Base-by-base conservation (phyloP, 2,113 vertebrate species). In the Onychorhynchus coronatus region DNA sequence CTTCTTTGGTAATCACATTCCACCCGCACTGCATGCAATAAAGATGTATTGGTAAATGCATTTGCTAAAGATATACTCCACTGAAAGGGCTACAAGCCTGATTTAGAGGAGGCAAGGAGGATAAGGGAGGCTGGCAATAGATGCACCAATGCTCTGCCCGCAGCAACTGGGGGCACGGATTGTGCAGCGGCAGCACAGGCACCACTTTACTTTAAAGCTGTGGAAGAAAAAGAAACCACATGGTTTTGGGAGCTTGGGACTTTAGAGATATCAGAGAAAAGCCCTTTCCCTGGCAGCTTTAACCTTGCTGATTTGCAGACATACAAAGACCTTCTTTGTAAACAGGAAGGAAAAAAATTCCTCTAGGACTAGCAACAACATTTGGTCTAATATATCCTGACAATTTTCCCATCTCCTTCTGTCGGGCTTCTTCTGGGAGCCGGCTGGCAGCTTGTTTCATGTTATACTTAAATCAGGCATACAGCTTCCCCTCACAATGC, bases 401-500 rank as follows among this genome's bases (percentile, higher is more conserved):
- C 97, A 97, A 98, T 95, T 96, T 97, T 93, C 96, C 94, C 95
- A 97, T 97, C 95, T 96, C 95, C 90, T 95, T 97, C 95, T 94
- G 93, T 93, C 16, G 56, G 63, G 94, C 70, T 85, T 55, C 96
- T 97, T 96, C 84, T 85, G 97, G 92, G 96, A 97, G 93, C 88
- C 15, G 71, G 87, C 52, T 96, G 96, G 96, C 96, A 97, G 96
- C 89, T 95, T 97, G 94, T 88, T 97, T 96, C 97, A 93, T 81
- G 96, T 94, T 97, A 82, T 95, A 84, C 89, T 96, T 96, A 95
- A 98, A 97, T 96, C 61, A 85, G 94, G 92, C 93, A 95, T 52
- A 86, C 74, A 88, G 95, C 74, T 92, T 97, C 91, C 71, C 63
- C 41, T 88, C 71, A 95, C 95, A 87, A 92, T 95, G 87, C 90